These are phyloP conservation scores for Holothuria glaberrima DNA, from an alignment of 35 echinoderm and acorn worm genomes.

Conservation along the genomic window DNA sequence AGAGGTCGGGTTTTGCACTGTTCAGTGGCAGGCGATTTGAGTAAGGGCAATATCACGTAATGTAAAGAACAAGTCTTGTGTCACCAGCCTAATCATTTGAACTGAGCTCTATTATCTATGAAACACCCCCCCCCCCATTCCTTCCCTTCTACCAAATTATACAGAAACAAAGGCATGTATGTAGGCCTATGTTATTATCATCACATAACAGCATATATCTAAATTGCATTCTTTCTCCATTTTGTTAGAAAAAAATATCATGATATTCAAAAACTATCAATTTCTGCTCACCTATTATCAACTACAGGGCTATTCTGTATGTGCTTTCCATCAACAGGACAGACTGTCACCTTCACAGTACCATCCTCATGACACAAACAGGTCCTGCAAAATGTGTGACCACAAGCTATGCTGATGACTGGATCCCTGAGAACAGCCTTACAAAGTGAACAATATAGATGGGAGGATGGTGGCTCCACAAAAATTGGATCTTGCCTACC, in stretches of 20 bases:
- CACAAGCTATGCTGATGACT: slow-evolving; percentile 94
- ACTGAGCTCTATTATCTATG: no score
- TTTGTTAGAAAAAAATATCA: background rate
- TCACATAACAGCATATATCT: no score
- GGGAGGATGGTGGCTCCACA: slow-evolving; percentile 80
- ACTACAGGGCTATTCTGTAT: slow-evolving; percentile 68
- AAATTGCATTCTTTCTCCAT: no score
- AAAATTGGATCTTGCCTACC: slow-evolving; percentile 55
- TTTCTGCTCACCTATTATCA: slow-evolving; percentile 70
- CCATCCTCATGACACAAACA: slow-evolving; percentile 65
- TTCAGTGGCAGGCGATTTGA: no score
- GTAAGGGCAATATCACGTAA: no score
- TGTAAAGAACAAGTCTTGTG: background rate
- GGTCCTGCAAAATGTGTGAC: slow-evolving; percentile 89
- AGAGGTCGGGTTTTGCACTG: no score
- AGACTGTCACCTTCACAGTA: slow-evolving; percentile 59
- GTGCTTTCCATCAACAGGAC: slow-evolving; percentile 70
- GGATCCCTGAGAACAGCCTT: slow-evolving; percentile 79
- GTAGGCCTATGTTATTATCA: no score
- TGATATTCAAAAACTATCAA: background rate
- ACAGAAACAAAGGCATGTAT: no score
- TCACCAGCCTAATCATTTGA: no score
- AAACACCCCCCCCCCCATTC: no score
- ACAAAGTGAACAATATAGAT: slow-evolving; percentile 86
- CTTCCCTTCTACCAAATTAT: no score